Conservation (phyloP, 2,797 vertebrate species). For the Sciurus vulgaris region DNA sequence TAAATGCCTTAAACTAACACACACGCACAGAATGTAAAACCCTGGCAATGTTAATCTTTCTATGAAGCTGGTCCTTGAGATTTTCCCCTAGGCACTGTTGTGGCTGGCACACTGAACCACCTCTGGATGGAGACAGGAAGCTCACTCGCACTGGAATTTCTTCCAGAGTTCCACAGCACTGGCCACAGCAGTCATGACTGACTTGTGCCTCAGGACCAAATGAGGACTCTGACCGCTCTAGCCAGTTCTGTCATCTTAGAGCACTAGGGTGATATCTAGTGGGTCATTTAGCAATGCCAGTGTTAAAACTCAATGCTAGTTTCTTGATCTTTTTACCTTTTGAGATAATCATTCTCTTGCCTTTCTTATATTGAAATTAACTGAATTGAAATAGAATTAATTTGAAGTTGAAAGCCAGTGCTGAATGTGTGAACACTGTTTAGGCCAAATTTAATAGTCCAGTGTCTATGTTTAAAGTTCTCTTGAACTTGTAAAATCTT, state of each 20-base stretch:
- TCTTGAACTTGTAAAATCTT: constrained; percentile 81
- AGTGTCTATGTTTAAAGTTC: constrained; percentile 79
- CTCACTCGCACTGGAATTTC: constrained; percentile 67
- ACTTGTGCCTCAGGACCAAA: constrained; percentile 76
- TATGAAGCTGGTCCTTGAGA: constrained; percentile 83
- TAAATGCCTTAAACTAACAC: constrained; percentile 74
- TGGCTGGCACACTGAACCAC: constrained; percentile 83
- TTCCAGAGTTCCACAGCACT: constrained; percentile 69
- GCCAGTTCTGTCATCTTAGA: constrained; percentile 72
- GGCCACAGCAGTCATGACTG: constrained; percentile 73
- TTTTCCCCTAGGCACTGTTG: constrained; percentile 85
- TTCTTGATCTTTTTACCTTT: constrained; percentile 42
- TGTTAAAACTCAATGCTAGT: constrained; percentile 74
- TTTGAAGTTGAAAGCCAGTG: constrained; percentile 49
- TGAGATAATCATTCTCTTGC: not conserved
- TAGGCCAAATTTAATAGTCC: constrained; percentile 81
- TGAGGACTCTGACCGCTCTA: constrained; percentile 20
- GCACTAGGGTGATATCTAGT: constrained; percentile 26
- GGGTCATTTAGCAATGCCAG: constrained; percentile 60
- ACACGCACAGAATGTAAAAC: not conserved
- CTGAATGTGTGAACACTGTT: constrained; percentile 66
- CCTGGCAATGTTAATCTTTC: constrained; percentile 78
- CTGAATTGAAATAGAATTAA: not conserved
- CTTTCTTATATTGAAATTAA: constrained; percentile 42
- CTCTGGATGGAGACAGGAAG: constrained; percentile 73